Base-by-base conservation (phyloP, 2,113 vertebrate genomes). In the Pachycephala philippinensis region DNA sequence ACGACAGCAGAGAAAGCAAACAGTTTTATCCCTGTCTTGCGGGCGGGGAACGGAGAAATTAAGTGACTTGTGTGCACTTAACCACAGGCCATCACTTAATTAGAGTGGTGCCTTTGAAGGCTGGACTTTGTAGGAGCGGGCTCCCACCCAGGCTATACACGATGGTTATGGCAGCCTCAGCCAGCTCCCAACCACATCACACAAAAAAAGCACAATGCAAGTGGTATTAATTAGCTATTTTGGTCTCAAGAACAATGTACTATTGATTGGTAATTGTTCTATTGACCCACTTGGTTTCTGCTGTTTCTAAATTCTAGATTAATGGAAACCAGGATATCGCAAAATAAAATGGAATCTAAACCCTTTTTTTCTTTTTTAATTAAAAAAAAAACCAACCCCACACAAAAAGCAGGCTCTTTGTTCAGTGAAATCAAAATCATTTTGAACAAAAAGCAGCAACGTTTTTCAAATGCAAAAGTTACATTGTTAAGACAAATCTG, bases 161-260 rank as follows among this genome's bases (percentile, higher is more conserved):
- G n/a, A 88, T 6, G 72, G 79, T 35, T 96, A 64, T 12, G 60
- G 90, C 85, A 92, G 72, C 35, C 80, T 78, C 88, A 94, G 79
- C 72, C 92, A 92, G 90, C 33, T 96, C 79, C 83, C 85, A 81
- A 42, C 85, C 93, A 90, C 88, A 96, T 93, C 95, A 95, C 88
- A 91, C 39, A 45, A 44, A 84, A 81, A n/a, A 54, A 59, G 71
- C 77, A 65, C 40, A 52, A 30, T 60, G 76, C 92, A 69, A 94
- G 72, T 97, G 95, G 87, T 63, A 97, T 81, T 93, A 95, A 94
- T 95, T 84, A 95, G 92, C 87, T 96, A 96, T 95, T 96, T 95
- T 83, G 66, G 95, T 96, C 90, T 74, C 84, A 59, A 90, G 90
- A 97, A 94, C 95, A 97, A 97, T 95, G 88, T 57, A 20, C 93